Conservation (phyloP, 2,113 vertebrate species). For the Hemibagrus wyckioides region DNA sequence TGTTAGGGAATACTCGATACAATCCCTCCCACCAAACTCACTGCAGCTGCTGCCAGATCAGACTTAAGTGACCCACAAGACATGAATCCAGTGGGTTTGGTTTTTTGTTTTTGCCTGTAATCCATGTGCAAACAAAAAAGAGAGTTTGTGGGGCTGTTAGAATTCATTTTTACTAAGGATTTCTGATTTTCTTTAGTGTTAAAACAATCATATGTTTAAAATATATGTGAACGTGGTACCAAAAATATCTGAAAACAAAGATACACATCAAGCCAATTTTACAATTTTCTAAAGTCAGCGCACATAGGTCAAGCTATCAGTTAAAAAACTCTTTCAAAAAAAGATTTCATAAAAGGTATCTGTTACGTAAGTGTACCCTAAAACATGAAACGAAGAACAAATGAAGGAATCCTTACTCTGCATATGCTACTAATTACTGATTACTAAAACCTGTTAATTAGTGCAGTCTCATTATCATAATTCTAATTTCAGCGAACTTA, state of each 20-base stretch:
- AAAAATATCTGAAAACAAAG: neutral
- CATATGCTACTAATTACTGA: neutral
- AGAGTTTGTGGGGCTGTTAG: constrained; percentile 7
- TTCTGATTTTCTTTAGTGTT: neutral
- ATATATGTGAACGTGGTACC: neutral
- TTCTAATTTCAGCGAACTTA: neutral
- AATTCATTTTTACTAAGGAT: neutral
- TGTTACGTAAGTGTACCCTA: neutral
- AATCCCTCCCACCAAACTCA: neutral
- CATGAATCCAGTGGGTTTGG: neutral
- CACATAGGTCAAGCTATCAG: neutral
- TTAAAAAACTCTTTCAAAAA: neutral
- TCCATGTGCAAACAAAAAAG: constrained; percentile 39
- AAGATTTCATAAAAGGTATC: neutral
- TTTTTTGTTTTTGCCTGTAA: constrained; percentile 11
- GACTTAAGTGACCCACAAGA: constrained; percentile 15
- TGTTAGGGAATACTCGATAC: neutral
- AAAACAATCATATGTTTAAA: neutral
- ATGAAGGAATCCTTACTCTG: neutral
- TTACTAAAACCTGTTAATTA: neutral
- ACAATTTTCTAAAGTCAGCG: neutral
- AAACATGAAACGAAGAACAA: neutral
- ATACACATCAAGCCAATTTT: neutral
- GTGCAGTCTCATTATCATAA: neutral
- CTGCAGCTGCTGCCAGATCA: constrained; percentile 23